A percentile compares a stretch with the other conserved stretches of the same genome.
These are phyloP conservation scores for Gastracanthus pulcherrimus DNA, from an alignment of 2,888 invertebrate species.

Conservation along the genomic window DNA sequence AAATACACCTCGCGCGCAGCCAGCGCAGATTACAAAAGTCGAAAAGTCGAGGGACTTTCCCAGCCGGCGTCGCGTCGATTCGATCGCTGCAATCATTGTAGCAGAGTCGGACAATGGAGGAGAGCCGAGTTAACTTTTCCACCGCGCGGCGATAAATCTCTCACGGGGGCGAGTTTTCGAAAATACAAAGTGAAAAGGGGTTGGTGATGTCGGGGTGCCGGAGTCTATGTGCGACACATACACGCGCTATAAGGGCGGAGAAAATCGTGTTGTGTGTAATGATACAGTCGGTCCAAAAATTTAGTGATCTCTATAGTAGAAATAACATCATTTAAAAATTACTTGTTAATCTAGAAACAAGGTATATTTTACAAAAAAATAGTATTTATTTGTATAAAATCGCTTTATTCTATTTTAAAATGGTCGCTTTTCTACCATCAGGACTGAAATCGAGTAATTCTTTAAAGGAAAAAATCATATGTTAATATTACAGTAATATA, in stretches of 20 bases:
- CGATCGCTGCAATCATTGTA: neutral
- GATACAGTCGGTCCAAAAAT: neutral
- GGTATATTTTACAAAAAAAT: too few relatives aligned
- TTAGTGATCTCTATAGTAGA: too few relatives aligned
- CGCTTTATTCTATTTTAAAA: too few relatives aligned
- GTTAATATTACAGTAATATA: too few relatives aligned
- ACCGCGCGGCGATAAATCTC: constrained; percentile 6
- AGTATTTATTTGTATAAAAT: too few relatives aligned
- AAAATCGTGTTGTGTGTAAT: neutral
- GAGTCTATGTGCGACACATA: neutral
- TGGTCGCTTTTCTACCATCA: too few relatives aligned
- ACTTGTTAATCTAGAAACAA: too few relatives aligned
- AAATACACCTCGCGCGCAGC: neutral
- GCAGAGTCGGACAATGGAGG: neutral
- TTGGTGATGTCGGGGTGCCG: neutral
- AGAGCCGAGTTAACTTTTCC: neutral
- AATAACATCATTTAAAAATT: too few relatives aligned
- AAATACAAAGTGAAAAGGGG: constrained; percentile 17
- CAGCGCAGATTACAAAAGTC: neutral
- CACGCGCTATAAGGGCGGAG: neutral
- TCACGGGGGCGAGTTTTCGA: constrained; percentile 6
- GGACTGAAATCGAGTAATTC: too few relatives aligned
- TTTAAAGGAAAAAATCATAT: too few relatives aligned
- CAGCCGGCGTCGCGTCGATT: neutral
- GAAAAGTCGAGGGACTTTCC: constrained; percentile 18